Evolutionary conservation across 2,113 vertebrate genomes (phyloP).

Genomic region (Poicephalus gulielmi): DNA sequence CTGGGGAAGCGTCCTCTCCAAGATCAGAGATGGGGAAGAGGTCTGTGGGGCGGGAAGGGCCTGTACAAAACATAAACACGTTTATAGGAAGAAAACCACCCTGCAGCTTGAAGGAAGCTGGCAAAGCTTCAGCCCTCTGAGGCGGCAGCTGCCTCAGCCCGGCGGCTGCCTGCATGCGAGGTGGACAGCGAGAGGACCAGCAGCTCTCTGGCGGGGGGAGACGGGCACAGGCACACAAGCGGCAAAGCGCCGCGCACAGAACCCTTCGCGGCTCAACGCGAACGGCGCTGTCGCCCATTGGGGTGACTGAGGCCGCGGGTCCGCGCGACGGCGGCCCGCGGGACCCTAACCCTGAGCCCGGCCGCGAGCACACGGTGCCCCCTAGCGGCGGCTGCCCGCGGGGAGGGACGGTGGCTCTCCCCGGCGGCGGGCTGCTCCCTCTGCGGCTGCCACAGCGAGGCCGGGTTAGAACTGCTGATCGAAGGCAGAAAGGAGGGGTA

Average conservation of each 20-base stretch:
- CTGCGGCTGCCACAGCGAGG: not conserved
- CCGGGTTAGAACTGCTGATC: fast-evolving
- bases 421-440: too few species aligned
- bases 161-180: fast-evolving
- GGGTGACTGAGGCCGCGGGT: fast-evolving
- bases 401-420: too few species aligned
- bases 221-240: fast-evolving
- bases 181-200: fast-evolving
- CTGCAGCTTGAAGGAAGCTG: fast-evolving
- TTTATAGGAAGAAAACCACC: not conserved
- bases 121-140: not conserved
- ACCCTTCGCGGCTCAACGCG: too few species aligned
- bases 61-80: fast-evolving
- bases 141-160: fast-evolving
- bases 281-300: fast-evolving
- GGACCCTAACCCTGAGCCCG: not conserved
- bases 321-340: not conserved
- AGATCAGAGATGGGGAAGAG: not conserved
- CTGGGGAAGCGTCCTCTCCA: not conserved
- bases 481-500: fast-evolving
- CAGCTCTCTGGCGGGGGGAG: not conserved
- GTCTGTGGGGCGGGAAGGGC: not conserved
- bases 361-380: not conserved
- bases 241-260: not conserved
- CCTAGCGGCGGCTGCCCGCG: not conserved